Evolutionary conservation across 2,113 vertebrate genomes (phyloP).

Genomic region (Siniperca knerii): DNA sequence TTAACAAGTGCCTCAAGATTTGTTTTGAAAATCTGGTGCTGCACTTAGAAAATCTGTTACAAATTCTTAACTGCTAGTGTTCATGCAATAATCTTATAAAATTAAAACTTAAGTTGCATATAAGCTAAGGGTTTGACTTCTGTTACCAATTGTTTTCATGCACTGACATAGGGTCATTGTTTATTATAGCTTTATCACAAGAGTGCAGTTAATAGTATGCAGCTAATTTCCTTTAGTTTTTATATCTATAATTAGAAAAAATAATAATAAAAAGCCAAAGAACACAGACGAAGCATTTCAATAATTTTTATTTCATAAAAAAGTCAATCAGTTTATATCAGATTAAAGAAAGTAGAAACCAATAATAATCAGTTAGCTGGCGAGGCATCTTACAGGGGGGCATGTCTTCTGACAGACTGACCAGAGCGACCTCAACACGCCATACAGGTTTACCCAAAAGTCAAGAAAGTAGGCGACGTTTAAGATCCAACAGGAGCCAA

Average conservation of each 20-base stretch:
- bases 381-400: slow-evolving; percentile 72
- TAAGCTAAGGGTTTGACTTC: too few species aligned
- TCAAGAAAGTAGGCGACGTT: slow-evolving; percentile 29
- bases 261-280: background rate
- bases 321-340: slow-evolving; percentile 82
- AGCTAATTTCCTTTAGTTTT: too few species aligned
- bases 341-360: slow-evolving; percentile 86
- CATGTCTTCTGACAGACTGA: slow-evolving; percentile 46
- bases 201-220: too few species aligned
- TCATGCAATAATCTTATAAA: too few species aligned
- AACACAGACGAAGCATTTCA: slow-evolving; percentile 50
- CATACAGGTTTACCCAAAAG: slow-evolving; percentile 47
- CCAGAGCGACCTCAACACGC: slow-evolving; percentile 27
- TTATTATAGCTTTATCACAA: background rate
- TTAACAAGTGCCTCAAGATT: too few species aligned
- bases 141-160: background rate
- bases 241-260: too few species aligned
- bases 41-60: too few species aligned
- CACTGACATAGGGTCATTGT: background rate
- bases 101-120: too few species aligned
- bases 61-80: too few species aligned
- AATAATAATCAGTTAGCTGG: slow-evolving; percentile 75
- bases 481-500: slow-evolving; percentile 45
- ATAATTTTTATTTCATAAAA: slow-evolving; percentile 86
- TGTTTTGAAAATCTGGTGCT: too few species aligned